phyloP scores from a whole-genome alignment of 2,113 vertebrate species.

The Centropus unirufus region DNA sequence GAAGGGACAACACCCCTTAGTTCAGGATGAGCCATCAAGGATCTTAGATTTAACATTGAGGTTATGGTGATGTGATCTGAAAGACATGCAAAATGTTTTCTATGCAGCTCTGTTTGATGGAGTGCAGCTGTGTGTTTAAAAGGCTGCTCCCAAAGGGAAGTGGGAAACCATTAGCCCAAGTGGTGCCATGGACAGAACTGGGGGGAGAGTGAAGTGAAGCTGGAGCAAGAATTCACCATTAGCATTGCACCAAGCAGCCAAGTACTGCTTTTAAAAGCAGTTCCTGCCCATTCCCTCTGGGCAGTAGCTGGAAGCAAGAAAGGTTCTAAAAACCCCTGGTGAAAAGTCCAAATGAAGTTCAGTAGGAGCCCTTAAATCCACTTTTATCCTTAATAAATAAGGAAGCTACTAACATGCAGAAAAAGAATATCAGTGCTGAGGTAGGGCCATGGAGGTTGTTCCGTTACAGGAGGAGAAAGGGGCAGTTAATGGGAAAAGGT shows the following conservation, averaged over 20 bases:
- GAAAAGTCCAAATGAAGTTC: neutral
- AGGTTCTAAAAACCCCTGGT: neutral
- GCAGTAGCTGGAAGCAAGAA: neutral
- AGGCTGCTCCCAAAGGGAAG: neutral
- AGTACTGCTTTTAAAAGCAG: neutral
- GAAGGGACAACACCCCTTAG: neutral
- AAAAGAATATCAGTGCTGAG: neutral
- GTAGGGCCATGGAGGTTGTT: neutral
- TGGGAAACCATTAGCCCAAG: neutral
- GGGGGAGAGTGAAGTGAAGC: neutral
- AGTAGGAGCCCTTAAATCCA: neutral
- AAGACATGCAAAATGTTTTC: neutral
- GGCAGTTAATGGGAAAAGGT: neutral
- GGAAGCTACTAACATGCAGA: neutral
- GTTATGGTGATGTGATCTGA: neutral
- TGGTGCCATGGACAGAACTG: neutral
- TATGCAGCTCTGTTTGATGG: neutral
- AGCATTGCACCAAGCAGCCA: neutral
- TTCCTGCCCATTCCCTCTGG: neutral
- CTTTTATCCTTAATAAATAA: neutral
- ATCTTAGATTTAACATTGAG: neutral
- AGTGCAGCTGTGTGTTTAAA: neutral
- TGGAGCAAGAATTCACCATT: neutral
- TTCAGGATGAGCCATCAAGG: neutral
- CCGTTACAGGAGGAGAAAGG: neutral